Evolutionary conservation across 2,888 invertebrate genomes (phyloP).

Genomic region (Leptinotarsa rubiginosa): DNA sequence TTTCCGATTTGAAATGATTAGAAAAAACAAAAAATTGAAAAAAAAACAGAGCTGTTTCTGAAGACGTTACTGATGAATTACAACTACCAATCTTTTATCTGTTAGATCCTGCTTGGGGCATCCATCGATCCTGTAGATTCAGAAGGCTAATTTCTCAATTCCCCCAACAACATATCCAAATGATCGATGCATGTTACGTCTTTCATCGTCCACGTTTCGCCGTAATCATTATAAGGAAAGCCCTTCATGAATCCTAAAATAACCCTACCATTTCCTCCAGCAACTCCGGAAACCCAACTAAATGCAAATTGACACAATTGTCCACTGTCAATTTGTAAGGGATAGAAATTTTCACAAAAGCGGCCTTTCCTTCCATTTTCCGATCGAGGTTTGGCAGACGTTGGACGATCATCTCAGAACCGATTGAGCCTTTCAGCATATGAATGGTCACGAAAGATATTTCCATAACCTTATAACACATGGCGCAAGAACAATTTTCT

Average conservation of each 20-base stretch:
- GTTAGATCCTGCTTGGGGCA: too few relatives aligned
- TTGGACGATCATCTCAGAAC: conserved; percentile 34
- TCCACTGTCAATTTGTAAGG: conserved; percentile 42
- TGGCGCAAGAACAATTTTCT: conserved; percentile 41
- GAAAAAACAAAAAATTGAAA: too few relatives aligned
- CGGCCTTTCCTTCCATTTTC: conserved; percentile 34
- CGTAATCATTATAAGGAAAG: neutral
- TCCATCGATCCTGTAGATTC: too few relatives aligned
- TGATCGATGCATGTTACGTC: neutral
- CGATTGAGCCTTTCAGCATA: conserved; percentile 44
- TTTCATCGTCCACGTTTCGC: neutral
- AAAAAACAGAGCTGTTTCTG: too few relatives aligned
- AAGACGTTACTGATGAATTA: too few relatives aligned
- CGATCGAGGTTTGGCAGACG: conserved; percentile 33
- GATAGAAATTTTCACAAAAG: conserved; percentile 34
- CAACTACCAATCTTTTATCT: too few relatives aligned
- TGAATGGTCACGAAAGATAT: conserved; percentile 44
- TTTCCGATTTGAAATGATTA: too few relatives aligned
- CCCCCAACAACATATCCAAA: neutral
- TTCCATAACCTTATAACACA: conserved; percentile 45
- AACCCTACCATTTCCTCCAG: conserved; percentile 18
- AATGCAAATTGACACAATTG: conserved; percentile 38
- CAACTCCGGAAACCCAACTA: conserved; percentile 19
- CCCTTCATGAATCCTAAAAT: conserved; percentile 17
- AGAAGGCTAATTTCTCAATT: too few relatives aligned